Evolutionary conservation across 2,113 vertebrate genomes (phyloP), one percentile per base, ranked within the genome.

Genomic region (Cisticola juncidis): DNA sequence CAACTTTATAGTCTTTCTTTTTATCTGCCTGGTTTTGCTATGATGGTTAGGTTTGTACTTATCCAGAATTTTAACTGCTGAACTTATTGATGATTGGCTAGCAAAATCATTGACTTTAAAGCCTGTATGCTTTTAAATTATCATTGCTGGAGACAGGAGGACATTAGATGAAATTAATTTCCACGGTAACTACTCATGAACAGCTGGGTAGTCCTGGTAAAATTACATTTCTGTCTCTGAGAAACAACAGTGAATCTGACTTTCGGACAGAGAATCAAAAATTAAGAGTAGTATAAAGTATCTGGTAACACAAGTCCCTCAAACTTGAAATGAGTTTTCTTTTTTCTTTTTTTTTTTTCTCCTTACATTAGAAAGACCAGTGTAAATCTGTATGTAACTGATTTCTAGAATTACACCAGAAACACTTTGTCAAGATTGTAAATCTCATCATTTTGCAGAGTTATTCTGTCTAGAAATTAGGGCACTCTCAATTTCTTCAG

Each of bases 11-110:
- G 56, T 28, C 18, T 72, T 74, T 28, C 20, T 45, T 42, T 86
- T 80, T 26, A 26, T 54, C 51, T 88, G 17, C 38, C 62, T 73
- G 9, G 12, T 47, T 86, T 70, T 71, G 13, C 25, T 56, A 38
- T 14, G 28, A 48, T 42, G 26, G 19, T 78, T 83, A 74, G 9
- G 21, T 81, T 85, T 76, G 36, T 57, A 91, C 33, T 85, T 24
- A 74, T 50, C 29, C 26, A 54, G 29, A 87, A 61, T 26, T 78
- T 74, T 3, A 68, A n/a, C 10, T 86, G 45, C 36, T 72, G 16
- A 88, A 61, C 23, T 73, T 0, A 0, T 29, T 71, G 13, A 24
- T 29, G 25, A 65, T 0, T 12, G 54, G 21, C 38, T 81, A 29
- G 35, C 23, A 35, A 92, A 89, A 33, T 45, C 3, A 35, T 3